Percentiles rank a stretch among this genome's conserved stretches.
These are phyloP conservation scores for Onchidella celtica DNA, from an alignment of 2,888 invertebrate genomes.

Conservation along the genomic window DNA sequence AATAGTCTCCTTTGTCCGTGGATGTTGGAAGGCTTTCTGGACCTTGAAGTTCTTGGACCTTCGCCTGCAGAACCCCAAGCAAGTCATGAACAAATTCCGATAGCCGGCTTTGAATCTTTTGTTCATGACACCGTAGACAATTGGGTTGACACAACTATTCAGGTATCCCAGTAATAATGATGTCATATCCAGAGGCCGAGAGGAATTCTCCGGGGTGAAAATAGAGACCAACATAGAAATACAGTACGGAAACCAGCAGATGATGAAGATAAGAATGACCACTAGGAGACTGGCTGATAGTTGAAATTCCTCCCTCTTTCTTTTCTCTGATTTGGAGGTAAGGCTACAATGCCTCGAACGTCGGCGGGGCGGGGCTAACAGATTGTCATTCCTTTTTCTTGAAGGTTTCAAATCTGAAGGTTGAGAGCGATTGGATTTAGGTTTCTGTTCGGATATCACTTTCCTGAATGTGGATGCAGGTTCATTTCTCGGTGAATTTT, in stretches of 20 bases:
- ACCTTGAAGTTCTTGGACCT: too few relatives aligned
- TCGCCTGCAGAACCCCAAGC: neutral
- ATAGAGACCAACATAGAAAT: slow-evolving; percentile 72
- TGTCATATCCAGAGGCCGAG: slow-evolving; percentile 63
- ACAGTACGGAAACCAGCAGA: slow-evolving; percentile 76
- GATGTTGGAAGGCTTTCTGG: too few relatives aligned
- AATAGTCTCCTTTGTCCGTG: too few relatives aligned
- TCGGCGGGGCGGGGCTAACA: neutral
- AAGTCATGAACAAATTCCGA: slow-evolving; percentile 50
- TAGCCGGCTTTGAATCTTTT: slow-evolving; percentile 67
- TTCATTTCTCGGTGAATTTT: too few relatives aligned
- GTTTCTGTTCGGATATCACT: too few relatives aligned
- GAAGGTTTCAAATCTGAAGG: too few relatives aligned
- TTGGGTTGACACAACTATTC: slow-evolving; percentile 73
- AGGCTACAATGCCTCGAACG: neutral
- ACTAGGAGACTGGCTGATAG: slow-evolving; percentile 66
- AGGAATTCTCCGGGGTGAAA: slow-evolving; percentile 54
- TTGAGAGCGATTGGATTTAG: too few relatives aligned
- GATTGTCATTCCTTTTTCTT: neutral
- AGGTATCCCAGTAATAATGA: slow-evolving; percentile 73
- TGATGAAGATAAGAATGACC: slow-evolving; percentile 68
- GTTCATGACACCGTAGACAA: slow-evolving; percentile 75
- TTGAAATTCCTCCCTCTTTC: slow-evolving; percentile 62
- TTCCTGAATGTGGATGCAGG: too few relatives aligned
- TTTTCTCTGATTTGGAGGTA: neutral